phyloP scores from a whole-genome alignment of 2,113 vertebrate species.

The Hylia prasina region DNA sequence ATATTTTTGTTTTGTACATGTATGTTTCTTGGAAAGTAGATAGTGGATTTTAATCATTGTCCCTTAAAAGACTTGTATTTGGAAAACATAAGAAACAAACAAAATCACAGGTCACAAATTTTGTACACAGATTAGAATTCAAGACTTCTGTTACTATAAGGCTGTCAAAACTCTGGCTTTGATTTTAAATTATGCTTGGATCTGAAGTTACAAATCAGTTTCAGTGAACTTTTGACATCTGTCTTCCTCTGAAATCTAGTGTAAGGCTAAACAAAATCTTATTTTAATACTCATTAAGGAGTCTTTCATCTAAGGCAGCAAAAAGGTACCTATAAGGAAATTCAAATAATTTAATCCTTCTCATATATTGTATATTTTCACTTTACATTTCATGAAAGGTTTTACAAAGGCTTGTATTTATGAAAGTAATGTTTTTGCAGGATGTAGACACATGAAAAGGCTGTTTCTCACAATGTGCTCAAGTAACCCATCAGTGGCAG shows the following conservation, averaged over 20 bases:
- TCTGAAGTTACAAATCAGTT: background rate
- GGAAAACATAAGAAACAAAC: background rate
- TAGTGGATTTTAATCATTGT: background rate
- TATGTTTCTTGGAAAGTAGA: background rate
- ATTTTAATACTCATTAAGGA: background rate
- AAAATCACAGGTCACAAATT: background rate
- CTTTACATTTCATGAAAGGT: background rate
- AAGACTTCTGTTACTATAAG: background rate
- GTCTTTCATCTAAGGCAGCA: background rate
- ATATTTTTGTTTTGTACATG: background rate
- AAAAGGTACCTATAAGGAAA: background rate
- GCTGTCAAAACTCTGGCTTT: background rate
- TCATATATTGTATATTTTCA: background rate
- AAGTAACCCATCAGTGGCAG: background rate
- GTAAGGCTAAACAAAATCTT: background rate
- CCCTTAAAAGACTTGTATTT: background rate
- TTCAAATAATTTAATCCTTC: background rate
- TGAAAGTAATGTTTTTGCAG: background rate
- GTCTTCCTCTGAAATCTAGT: background rate
- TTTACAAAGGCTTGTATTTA: background rate
- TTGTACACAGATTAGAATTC: background rate
- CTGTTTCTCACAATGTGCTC: background rate
- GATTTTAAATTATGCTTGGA: background rate
- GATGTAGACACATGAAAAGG: background rate
- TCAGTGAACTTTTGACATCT: background rate